Evolutionary conservation across 64 coral and sea anemone species (phyloP).

Genomic region (Pocillopora damicornis): DNA sequence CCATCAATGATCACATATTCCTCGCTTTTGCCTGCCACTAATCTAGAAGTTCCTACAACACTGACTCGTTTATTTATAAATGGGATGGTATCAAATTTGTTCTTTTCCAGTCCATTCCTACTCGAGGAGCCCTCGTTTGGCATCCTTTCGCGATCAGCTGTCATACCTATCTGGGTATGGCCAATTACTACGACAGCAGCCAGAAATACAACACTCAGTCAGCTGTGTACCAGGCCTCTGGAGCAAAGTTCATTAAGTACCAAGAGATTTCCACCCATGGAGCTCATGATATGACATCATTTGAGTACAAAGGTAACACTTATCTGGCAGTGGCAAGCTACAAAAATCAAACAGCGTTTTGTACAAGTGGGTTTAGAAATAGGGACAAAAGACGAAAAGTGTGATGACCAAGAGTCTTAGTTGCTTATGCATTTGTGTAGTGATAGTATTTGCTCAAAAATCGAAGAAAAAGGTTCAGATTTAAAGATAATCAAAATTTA

Average conservation of each 20-base stretch:
- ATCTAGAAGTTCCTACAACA: not conserved
- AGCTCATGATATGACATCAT: not conserved
- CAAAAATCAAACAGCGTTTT: constrained; percentile 24
- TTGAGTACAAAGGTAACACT: not conserved
- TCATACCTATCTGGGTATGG: not conserved
- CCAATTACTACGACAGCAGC: constrained; percentile 3
- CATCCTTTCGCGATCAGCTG: constrained; percentile 4
- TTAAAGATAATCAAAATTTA: too few relatives aligned
- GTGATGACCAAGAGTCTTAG: too few relatives aligned
- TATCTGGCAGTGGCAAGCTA: constrained; percentile 2
- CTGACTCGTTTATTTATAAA: constrained; percentile 15
- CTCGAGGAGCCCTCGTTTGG: not conserved
- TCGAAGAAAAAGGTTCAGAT: too few relatives aligned
- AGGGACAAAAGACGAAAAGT: too few relatives aligned
- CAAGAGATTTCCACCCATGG: not conserved
- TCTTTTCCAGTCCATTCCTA: constrained; percentile 11
- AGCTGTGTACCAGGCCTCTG: not conserved
- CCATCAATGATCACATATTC: constrained; percentile 40
- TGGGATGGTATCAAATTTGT: constrained; percentile 16
- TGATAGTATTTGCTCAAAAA: too few relatives aligned
- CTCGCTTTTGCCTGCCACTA: constrained; percentile 19
- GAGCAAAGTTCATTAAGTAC: not conserved
- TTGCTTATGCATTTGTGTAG: too few relatives aligned
- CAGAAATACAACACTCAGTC: constrained; percentile 1
- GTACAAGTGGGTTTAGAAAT: constrained; percentile 58